These are phyloP conservation scores for Tenebrosternarchus preto DNA, from an alignment of 2,113 vertebrate genomes.

Conservation along the genomic window DNA sequence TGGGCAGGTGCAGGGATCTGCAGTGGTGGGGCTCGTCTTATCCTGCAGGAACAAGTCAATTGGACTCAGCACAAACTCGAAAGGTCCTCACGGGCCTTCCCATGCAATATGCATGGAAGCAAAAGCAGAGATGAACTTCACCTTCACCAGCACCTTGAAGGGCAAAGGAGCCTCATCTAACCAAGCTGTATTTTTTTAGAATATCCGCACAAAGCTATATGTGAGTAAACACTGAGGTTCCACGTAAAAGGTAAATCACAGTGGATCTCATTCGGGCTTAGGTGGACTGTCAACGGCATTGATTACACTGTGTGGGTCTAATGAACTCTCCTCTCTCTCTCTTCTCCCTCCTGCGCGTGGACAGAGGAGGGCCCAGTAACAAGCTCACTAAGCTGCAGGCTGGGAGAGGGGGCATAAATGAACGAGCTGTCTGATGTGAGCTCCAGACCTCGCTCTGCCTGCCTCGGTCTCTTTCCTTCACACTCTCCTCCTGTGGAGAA, in stretches of 20 bases:
- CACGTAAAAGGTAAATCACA: slow-evolving; percentile 68
- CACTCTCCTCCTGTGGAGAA: slow-evolving; percentile 42
- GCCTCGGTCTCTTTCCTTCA: slow-evolving; percentile 10
- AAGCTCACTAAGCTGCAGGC: no score
- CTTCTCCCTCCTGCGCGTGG: slow-evolving; percentile 55
- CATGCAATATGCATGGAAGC: slow-evolving; percentile 47
- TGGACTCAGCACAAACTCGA: slow-evolving; percentile 44
- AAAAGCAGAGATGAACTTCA: slow-evolving; percentile 14
- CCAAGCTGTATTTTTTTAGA: slow-evolving; percentile 32
- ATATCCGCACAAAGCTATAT: slow-evolving; percentile 43
- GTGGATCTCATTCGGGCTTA: slow-evolving; percentile 73
- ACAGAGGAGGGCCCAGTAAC: background rate
- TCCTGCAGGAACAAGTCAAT: slow-evolving; percentile 54
- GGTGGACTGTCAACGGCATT: slow-evolving; percentile 64
- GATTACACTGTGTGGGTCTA: slow-evolving; percentile 70
- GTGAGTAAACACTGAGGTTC: slow-evolving; percentile 62
- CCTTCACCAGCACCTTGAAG: slow-evolving; percentile 45
- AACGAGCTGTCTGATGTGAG: slow-evolving; percentile 39
- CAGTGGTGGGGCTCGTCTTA: slow-evolving; percentile 19
- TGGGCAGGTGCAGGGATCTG: background rate
- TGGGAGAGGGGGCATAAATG: slow-evolving; percentile 24
- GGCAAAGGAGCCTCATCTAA: slow-evolving; percentile 29
- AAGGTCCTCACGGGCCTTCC: slow-evolving; percentile 40
- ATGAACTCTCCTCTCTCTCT: slow-evolving; percentile 65
- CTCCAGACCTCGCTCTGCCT: slow-evolving; percentile 36